Evolutionary conservation across 1,140 invertebrate species (phyloP).

Genomic region (Heliconius melpomene): DNA sequence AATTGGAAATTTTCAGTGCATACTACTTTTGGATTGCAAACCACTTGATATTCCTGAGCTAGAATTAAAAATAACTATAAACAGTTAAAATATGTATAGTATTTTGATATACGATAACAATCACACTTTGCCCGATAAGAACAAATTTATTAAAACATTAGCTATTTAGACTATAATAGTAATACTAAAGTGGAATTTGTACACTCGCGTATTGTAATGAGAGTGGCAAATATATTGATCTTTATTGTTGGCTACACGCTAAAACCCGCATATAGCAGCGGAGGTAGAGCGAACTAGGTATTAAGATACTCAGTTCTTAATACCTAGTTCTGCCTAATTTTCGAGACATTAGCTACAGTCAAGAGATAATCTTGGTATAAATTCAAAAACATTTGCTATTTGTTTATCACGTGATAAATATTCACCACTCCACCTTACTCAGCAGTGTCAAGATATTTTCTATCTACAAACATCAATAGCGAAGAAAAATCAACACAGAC

Average conservation of each 20-base stretch:
- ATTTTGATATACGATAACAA: not conserved
- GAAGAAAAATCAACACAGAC: constrained; percentile 32
- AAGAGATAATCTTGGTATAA: not conserved
- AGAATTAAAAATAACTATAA: too few species aligned
- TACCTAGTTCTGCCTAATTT: too few species aligned
- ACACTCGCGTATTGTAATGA: not conserved
- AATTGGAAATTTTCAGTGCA: not conserved
- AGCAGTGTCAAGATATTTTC: constrained; percentile 1
- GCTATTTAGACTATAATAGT: constrained; percentile 3
- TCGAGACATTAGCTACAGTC: not conserved
- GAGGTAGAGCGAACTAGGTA: too few species aligned
- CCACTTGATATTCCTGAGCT: not conserved
- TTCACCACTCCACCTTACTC: not conserved
- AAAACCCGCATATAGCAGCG: too few species aligned
- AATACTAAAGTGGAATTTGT: not conserved
- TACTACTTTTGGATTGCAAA: not conserved
- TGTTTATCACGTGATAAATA: not conserved
- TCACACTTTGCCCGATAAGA: constrained; percentile 1
- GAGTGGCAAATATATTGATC: constrained; percentile 2
- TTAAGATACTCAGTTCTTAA: too few species aligned
- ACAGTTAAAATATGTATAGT: too few species aligned
- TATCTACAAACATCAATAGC: constrained; percentile 26
- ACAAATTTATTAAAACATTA: not conserved
- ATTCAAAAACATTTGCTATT: not conserved
- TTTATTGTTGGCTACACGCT: not conserved